phyloP scores from a whole-genome alignment of 2,797 vertebrate species.

The Cirrhinus molitorella region DNA sequence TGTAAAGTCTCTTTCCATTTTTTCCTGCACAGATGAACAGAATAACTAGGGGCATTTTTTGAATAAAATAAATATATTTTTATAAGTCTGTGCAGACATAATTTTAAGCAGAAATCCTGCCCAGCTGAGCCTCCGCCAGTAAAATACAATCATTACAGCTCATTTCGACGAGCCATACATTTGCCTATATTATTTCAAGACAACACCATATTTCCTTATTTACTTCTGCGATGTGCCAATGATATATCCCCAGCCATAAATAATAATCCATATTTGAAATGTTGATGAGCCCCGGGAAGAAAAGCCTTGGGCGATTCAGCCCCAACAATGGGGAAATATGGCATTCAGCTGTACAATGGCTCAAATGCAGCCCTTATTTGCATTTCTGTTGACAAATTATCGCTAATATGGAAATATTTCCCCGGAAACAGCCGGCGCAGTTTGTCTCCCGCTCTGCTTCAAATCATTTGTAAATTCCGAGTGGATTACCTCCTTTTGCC shows the following conservation, averaged over 20 bases:
- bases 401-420: conserved; percentile 62
- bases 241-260: conserved; percentile 65
- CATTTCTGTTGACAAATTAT: conserved; percentile 75
- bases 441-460: conserved; percentile 70
- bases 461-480: conserved; percentile 77
- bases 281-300: conserved; percentile 67
- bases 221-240: conserved; percentile 41
- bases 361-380: conserved; percentile 74
- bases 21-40: background rate
- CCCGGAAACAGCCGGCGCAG: conserved; percentile 68
- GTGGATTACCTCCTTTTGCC: conserved; percentile 79
- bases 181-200: conserved; percentile 9
- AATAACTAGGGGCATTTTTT: background rate
- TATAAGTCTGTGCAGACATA: background rate
- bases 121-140: background rate
- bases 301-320: conserved; percentile 69
- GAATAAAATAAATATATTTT: background rate
- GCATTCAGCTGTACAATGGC: conserved; percentile 72
- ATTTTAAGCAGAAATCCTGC: conserved; percentile 11
- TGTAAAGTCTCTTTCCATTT: background rate
- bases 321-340: conserved; percentile 73
- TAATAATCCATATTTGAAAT: conserved; percentile 70
- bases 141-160: background rate
- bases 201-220: conserved; percentile 47
- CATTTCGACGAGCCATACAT: conserved; percentile 6